Conservation (phyloP, 1,140 invertebrate genomes). For the Drosophila navojoa region DNA sequence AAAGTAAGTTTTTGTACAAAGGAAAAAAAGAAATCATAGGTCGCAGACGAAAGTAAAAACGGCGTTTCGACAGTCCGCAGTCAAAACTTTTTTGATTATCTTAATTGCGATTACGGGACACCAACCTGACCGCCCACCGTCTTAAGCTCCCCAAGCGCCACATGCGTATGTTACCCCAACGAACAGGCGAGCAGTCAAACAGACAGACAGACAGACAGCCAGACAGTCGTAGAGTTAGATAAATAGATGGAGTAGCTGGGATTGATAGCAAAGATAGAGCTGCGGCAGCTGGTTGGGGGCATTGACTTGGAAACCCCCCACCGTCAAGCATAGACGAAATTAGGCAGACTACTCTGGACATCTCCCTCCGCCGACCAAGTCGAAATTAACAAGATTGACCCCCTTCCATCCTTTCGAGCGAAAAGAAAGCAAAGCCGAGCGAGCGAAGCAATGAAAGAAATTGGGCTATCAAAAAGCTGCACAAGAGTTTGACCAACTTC, state of each 20-base stretch:
- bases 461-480: conserved; percentile 64
- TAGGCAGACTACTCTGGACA: conserved; percentile 39
- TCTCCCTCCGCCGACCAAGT: conserved; percentile 12
- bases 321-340: conserved; percentile 37
- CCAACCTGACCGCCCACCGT: background rate
- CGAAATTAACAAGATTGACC: conserved; percentile 81
- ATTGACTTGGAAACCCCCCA: conserved; percentile 17
- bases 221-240: conserved; percentile 44
- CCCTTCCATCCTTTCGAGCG: conserved; percentile 16
- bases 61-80: conserved; percentile 67
- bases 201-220: background rate
- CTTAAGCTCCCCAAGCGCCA: conserved; percentile 14
- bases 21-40: conserved; percentile 30
- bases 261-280: conserved; percentile 35
- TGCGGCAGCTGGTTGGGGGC: conserved; percentile 2
- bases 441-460: conserved; percentile 71
- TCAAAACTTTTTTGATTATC: conserved; percentile 83
- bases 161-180: conserved; percentile 61
- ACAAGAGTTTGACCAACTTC: conserved; percentile 38
- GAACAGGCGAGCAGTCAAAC: conserved; percentile 10
- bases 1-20: conserved; percentile 16
- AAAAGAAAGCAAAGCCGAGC: conserved; percentile 1
- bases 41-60: conserved; percentile 70
- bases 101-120: conserved; percentile 77
- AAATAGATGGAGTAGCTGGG: conserved; percentile 58